phyloP scores from a whole-genome alignment of 2,797 vertebrate genomes.

The Vespertilio murinus region DNA sequence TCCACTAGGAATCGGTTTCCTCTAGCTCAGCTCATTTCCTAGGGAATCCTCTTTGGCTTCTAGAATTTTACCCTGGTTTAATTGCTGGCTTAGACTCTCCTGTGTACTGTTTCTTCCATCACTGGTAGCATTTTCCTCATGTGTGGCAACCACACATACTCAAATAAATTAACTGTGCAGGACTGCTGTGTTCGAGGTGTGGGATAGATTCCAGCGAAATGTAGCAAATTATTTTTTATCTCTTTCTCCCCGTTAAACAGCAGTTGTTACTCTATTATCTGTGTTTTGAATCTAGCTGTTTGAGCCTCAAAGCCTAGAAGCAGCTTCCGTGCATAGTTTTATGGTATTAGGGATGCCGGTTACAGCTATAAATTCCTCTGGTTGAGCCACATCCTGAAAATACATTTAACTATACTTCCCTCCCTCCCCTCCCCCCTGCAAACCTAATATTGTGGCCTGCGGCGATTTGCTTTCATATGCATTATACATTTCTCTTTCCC shows the following conservation, averaged over 20 bases:
- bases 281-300: conserved; percentile 54
- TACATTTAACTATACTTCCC: background rate
- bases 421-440: background rate
- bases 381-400: conserved; percentile 51
- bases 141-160: background rate
- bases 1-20: background rate
- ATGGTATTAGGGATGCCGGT: background rate
- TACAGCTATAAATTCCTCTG: conserved; percentile 43
- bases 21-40: background rate
- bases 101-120: conserved; percentile 3
- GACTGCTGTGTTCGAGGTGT: conserved; percentile 44
- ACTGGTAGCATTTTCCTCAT: conserved; percentile 36
- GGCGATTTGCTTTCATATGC: background rate
- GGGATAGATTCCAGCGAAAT: background rate
- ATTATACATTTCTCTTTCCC: background rate
- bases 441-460: background rate
- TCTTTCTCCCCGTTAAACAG: conserved; percentile 56
- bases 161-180: conserved; percentile 67
- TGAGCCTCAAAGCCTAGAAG: conserved; percentile 34
- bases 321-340: conserved; percentile 23
- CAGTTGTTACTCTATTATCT: conserved; percentile 65
- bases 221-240: conserved; percentile 64
- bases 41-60: conserved; percentile 33
- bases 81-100: conserved; percentile 40
- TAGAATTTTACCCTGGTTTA: conserved; percentile 42